A percentile compares a stretch with the other conserved stretches of the same genome.
These are phyloP conservation scores for Watsonalla cultraria DNA, from an alignment of 2,888 invertebrate genomes.

Conservation along the genomic window DNA sequence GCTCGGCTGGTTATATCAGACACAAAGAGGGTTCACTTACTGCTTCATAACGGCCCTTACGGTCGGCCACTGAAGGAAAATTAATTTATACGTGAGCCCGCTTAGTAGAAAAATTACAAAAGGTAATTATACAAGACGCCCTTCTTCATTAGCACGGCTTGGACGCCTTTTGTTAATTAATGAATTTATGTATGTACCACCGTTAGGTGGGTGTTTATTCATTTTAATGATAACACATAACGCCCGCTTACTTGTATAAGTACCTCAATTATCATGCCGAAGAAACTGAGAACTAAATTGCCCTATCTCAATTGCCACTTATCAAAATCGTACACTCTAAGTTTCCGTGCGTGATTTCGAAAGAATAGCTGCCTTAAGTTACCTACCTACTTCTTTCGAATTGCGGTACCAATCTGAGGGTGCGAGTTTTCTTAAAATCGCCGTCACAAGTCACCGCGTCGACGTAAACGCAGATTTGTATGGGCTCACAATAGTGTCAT, in stretches of 20 bases:
- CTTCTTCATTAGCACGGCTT: conserved; percentile 64
- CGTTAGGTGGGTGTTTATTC: conserved; percentile 27
- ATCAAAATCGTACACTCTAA: not conserved
- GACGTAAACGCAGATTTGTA: too few species aligned
- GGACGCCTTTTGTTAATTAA: conserved; percentile 61
- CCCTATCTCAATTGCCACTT: not conserved
- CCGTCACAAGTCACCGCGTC: too few species aligned
- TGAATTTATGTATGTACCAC: conserved; percentile 56
- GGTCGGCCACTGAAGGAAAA: conserved; percentile 54
- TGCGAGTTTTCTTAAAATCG: too few species aligned
- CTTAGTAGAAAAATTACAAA: conserved; percentile 69
- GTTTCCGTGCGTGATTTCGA: too few species aligned
- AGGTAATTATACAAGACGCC: conserved; percentile 72
- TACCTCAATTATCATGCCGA: not conserved
- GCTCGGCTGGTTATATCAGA: conserved; percentile 30
- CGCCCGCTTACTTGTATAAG: not conserved
- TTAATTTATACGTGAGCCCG: conserved; percentile 63
- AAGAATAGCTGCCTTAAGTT: too few species aligned
- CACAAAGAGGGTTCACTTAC: conserved; percentile 52
- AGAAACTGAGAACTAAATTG: too few species aligned
- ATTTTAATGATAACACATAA: conserved; percentile 24
- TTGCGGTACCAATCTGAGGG: too few species aligned
- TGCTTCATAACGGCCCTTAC: conserved; percentile 48
- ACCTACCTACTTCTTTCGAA: too few species aligned
- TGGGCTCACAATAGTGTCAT: too few species aligned